phyloP scores from a whole-genome alignment of 2,888 invertebrate genomes.

The Ischnus inquisitorius region DNA sequence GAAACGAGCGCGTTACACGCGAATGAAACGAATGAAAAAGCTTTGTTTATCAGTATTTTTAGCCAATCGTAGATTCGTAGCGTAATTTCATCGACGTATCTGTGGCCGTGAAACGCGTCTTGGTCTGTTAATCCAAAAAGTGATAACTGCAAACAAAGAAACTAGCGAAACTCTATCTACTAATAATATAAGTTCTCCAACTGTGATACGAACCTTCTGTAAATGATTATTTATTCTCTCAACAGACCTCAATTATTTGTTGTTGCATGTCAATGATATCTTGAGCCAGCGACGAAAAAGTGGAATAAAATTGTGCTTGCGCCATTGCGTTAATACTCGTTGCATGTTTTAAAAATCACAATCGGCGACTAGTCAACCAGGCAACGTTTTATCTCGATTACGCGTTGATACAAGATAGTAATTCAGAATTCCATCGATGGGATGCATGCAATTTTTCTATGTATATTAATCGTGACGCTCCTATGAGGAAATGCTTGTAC shows the following conservation, averaged over 20 bases:
- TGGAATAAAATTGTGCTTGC: not conserved
- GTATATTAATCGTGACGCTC: slow-evolving; percentile 1
- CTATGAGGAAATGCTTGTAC: not conserved
- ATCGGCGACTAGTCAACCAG: not conserved
- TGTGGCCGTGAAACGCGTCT: not conserved
- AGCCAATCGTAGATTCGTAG: slow-evolving; percentile 9
- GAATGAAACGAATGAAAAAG: not conserved
- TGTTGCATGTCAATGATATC: not conserved
- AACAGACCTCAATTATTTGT: not conserved
- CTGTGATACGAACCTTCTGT: slow-evolving; percentile 57
- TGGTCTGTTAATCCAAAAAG: slow-evolving; percentile 6
- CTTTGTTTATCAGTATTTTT: slow-evolving; percentile 45
- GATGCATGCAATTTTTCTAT: not conserved
- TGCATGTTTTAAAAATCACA: not conserved
- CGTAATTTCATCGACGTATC: not conserved
- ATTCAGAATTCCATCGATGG: not conserved
- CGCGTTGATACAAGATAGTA: not conserved
- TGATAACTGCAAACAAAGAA: not conserved
- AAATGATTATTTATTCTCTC: slow-evolving; percentile 24
- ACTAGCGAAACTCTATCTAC: slow-evolving; percentile 17
- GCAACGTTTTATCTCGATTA: not conserved
- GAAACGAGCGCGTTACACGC: slow-evolving; percentile 1
- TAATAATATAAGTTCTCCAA: slow-evolving; percentile 51
- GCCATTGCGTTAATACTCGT: not conserved
- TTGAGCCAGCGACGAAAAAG: not conserved